phyloP scores from a whole-genome alignment of 2,113 vertebrate species.

The Proterorhinus semilunaris region DNA sequence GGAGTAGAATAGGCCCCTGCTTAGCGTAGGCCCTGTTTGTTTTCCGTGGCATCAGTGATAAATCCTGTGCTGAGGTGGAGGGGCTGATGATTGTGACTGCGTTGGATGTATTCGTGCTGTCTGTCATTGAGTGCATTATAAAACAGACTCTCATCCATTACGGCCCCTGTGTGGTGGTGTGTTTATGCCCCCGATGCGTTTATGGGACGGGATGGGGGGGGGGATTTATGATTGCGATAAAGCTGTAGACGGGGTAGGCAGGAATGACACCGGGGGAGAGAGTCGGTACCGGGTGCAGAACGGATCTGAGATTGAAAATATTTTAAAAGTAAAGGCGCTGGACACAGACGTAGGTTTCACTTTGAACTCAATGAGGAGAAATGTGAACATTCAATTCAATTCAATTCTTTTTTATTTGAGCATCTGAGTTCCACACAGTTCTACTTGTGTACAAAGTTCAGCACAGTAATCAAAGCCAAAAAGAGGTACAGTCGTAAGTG shows the following conservation, averaged over 20 bases:
- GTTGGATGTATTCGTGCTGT: constrained; percentile 53
- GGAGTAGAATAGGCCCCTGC: constrained; percentile 52
- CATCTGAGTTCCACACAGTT: too few relatives aligned
- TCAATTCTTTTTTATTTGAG: too few relatives aligned
- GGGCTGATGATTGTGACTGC: constrained; percentile 52
- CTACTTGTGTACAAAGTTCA: too few relatives aligned
- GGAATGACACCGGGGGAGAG: constrained; percentile 10
- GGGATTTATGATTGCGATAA: constrained; percentile 60
- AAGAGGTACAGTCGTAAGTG: too few relatives aligned
- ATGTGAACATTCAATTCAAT: too few relatives aligned
- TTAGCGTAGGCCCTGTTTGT: constrained; percentile 31
- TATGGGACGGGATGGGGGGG: constrained; percentile 24
- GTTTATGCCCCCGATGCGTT: constrained; percentile 49
- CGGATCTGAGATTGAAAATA: too few relatives aligned
- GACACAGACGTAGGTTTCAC: too few relatives aligned
- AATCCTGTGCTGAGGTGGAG: constrained; percentile 39
- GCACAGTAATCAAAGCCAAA: too few relatives aligned
- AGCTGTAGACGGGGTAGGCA: constrained; percentile 3
- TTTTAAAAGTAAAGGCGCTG: too few relatives aligned
- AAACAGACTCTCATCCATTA: constrained; percentile 67
- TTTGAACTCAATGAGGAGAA: too few relatives aligned
- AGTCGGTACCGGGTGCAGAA: too few relatives aligned
- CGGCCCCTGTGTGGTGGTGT: constrained; percentile 55
- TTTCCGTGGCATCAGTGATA: constrained; percentile 41
- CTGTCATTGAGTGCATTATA: constrained; percentile 64